Conservation (phyloP, 1,140 invertebrate genomes). For the Drosophila grimshawi region DNA sequence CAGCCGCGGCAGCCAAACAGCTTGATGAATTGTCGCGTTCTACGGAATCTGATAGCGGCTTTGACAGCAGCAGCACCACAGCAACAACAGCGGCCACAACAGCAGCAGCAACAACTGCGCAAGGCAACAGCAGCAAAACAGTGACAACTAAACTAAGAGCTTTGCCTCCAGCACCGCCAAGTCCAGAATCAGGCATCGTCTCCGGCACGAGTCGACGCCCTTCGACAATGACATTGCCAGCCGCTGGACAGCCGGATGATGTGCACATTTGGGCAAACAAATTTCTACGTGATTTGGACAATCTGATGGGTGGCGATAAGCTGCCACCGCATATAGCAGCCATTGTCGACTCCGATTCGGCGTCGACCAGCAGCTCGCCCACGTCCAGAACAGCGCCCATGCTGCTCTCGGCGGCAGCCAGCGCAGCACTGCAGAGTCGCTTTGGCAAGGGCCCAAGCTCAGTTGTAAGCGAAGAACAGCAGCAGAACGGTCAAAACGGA, state of each 20-base stretch:
- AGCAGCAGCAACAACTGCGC: slow-evolving; percentile 20
- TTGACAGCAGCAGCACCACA: slow-evolving; percentile 77
- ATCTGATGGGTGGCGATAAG: slow-evolving; percentile 76
- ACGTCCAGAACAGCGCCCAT: slow-evolving; percentile 73
- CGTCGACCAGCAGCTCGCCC: slow-evolving; percentile 56
- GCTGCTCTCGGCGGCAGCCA: slow-evolving; percentile 74
- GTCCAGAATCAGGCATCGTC: slow-evolving; percentile 20
- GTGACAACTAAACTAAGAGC: slow-evolving; percentile 77
- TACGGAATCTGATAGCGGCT: slow-evolving; percentile 82
- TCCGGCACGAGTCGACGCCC: slow-evolving; percentile 6
- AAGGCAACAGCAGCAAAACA: slow-evolving; percentile 39
- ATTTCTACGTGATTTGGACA: slow-evolving; percentile 83
- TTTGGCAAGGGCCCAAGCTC: slow-evolving; percentile 53
- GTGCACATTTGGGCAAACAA: slow-evolving; percentile 84
- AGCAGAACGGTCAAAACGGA: slow-evolving; percentile 68
- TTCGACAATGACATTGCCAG: not conserved
- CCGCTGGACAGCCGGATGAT: slow-evolving; percentile 53
- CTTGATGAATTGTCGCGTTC: slow-evolving; percentile 83
- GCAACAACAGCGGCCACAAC: slow-evolving; percentile 29
- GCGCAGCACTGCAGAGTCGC: slow-evolving; percentile 73
- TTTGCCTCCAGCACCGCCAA: slow-evolving; percentile 68
- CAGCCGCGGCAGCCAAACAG: slow-evolving; percentile 43
- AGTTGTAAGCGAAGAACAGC: slow-evolving; percentile 35
- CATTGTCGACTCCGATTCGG: slow-evolving; percentile 33
- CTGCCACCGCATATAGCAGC: slow-evolving; percentile 62